Evolutionary conservation across 2,888 invertebrate species (phyloP), one percentile per base, ranked within the genome.

Genomic region (Pelosia muscerda): DNA sequence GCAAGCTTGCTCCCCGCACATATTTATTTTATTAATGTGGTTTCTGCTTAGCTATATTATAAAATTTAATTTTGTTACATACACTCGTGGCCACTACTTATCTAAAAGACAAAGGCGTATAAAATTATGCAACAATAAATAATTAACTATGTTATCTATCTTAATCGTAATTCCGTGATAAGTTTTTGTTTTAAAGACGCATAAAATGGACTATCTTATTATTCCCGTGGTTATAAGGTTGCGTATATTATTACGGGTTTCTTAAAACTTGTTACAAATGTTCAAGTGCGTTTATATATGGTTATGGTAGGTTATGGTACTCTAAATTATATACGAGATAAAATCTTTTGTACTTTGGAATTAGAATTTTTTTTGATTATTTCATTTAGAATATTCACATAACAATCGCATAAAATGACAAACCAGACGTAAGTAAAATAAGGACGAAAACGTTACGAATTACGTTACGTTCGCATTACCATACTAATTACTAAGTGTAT

Each of bases 71-170:
- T 49, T 49, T 49, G n/a, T 49, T 49, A 49, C 49, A 49, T 49
- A 49, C n/a, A 49, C 49, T 49, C 49, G n/a, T 49, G n/a, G 49
- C n/a, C n/a, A n/a, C 49, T 19, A 49, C 49, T 19, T 49, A 49
- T 49, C 49, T 49, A 2, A 49, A 49, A 49, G n/a, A 49, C 49
- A n/a, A 49, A 49, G 49, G 49, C n/a, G n/a, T 49, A 49, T 49
- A 49, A 49, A 49, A 49, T 49, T 49, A 49, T 49, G 49, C 49
- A 49, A 49, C 49, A 49, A 49, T 49, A n/a, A 49, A 49, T 49
- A 49, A 49, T 49, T n/a, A 49, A 49, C 42, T n/a, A 49, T 9
- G 49, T 49, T 49, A 49, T 49, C 49, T 49, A n/a, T 1, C n/a
- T 49, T n/a, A n/a, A 49, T n/a, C 49, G n/a, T 49, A 19, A 49